Conservation (phyloP, 2,797 vertebrate genomes). For the Anniella stebbinsi region DNA sequence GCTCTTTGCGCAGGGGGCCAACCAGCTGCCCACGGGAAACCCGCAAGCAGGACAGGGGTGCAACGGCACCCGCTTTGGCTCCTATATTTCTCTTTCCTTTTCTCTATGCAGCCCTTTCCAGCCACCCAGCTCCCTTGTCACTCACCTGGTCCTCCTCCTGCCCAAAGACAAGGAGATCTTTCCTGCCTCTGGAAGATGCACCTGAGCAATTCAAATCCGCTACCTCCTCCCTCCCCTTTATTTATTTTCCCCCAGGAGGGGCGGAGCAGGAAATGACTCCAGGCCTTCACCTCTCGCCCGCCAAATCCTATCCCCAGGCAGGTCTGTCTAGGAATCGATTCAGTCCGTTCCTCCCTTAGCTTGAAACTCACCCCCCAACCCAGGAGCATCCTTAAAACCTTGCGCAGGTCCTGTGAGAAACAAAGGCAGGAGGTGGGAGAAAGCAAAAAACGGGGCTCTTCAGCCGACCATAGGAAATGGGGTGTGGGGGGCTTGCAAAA, state of each 20-base stretch:
- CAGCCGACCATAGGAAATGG: background rate
- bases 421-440: background rate
- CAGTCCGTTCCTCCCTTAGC: background rate
- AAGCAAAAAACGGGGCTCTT: too few relatives aligned
- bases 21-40: too few relatives aligned
- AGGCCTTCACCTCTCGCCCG: background rate
- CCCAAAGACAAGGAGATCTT: background rate
- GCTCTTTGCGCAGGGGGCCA: too few relatives aligned
- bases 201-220: too few relatives aligned
- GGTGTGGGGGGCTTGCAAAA: background rate
- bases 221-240: background rate
- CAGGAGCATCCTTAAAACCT: background rate
- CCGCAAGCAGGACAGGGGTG: too few relatives aligned
- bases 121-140: background rate
- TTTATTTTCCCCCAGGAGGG: background rate
- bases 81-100: too few relatives aligned
- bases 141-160: background rate
- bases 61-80: too few relatives aligned
- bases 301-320: background rate
- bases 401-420: background rate
- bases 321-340: background rate
- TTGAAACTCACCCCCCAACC: too few relatives aligned
- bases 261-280: background rate
- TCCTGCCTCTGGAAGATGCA: background rate
- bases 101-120: too few relatives aligned